A percentile compares a stretch with the other conserved stretches of the same genome.
These are phyloP conservation scores for Zaprionus africanus DNA, from an alignment of 1,140 invertebrate genomes.

Conservation along the genomic window DNA sequence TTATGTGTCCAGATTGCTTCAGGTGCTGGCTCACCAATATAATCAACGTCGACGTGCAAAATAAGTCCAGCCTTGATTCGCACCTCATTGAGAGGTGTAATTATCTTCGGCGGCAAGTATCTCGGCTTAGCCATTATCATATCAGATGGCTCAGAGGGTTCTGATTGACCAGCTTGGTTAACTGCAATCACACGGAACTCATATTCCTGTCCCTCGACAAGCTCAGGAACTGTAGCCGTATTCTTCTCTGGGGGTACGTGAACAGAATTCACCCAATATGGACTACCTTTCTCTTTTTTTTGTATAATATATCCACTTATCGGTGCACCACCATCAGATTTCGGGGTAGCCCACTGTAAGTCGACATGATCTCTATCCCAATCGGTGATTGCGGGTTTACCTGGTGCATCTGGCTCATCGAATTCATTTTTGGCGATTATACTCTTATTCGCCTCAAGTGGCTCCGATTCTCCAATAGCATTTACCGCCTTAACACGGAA, in stretches of 20 bases:
- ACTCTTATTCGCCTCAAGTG: constrained; percentile 92
- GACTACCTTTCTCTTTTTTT: constrained; percentile 98
- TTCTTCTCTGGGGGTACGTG: constrained; percentile 93
- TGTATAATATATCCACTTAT: constrained; percentile 97
- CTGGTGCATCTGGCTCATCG: constrained; percentile 96
- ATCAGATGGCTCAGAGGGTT: constrained; percentile 97
- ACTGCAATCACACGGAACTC: constrained; percentile 98
- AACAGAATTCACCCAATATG: constrained; percentile 95
- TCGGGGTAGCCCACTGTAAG: constrained; percentile 94
- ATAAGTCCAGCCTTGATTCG: constrained; percentile 96
- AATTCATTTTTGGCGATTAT: constrained; percentile 98
- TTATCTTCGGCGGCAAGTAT: constrained; percentile 95
- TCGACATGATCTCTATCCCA: constrained; percentile 98
- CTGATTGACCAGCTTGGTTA: constrained; percentile 97
- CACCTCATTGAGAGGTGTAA: constrained; percentile 94
- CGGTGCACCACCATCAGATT: constrained; percentile 95
- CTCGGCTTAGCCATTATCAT: constrained; percentile 94
- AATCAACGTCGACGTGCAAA: constrained; percentile 96
- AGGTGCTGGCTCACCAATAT: constrained; percentile 94
- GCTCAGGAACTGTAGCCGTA: constrained; percentile 92
- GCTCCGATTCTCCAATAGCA: constrained; percentile 96
- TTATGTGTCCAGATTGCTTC: constrained; percentile 92
- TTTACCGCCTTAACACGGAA: constrained; percentile 97
- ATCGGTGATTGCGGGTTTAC: constrained; percentile 94
- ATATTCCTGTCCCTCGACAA: constrained; percentile 97